Percentiles rank a stretch among this genome's conserved stretches.
phyloP scores from a whole-genome alignment of 2,113 vertebrate species.

The Phylloscopus trochilus region DNA sequence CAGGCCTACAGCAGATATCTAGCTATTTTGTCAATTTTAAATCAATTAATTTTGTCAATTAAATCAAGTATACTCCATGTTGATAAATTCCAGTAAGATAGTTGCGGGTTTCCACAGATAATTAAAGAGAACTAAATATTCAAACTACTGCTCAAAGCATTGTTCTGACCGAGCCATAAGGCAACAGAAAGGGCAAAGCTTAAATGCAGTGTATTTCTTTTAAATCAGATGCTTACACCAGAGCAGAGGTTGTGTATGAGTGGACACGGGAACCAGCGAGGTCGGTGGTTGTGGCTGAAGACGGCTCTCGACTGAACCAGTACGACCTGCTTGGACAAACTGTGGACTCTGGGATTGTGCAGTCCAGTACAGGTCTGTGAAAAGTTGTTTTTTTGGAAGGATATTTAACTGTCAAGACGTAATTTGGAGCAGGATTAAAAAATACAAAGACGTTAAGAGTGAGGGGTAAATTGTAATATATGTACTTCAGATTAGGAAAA shows the following conservation, averaged over 20 bases:
- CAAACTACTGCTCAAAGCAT: background rate
- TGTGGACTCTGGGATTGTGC: constrained; percentile 95
- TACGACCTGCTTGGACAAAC: constrained; percentile 96
- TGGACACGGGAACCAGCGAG: constrained; percentile 93
- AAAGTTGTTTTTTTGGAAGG: background rate
- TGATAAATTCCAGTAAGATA: background rate
- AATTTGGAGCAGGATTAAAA: background rate
- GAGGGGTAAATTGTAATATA: background rate
- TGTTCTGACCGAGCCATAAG: background rate
- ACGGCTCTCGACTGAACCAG: constrained; percentile 94
- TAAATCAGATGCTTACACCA: constrained; percentile 92
- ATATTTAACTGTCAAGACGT: background rate
- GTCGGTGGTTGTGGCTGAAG: constrained; percentile 96
- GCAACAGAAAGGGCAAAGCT: background rate
- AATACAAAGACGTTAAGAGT: background rate
- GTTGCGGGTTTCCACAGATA: background rate
- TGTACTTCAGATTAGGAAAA: background rate
- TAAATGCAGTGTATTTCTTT: constrained; percentile 1
- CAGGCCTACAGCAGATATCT: background rate
- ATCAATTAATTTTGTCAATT: background rate
- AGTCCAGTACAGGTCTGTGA: constrained; percentile 91
- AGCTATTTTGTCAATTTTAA: background rate
- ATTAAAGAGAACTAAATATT: background rate
- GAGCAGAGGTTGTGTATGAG: constrained; percentile 93
- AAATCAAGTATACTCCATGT: background rate